Conservation (phyloP, 2,797 vertebrate genomes). For the Oophaga sylvatica region DNA sequence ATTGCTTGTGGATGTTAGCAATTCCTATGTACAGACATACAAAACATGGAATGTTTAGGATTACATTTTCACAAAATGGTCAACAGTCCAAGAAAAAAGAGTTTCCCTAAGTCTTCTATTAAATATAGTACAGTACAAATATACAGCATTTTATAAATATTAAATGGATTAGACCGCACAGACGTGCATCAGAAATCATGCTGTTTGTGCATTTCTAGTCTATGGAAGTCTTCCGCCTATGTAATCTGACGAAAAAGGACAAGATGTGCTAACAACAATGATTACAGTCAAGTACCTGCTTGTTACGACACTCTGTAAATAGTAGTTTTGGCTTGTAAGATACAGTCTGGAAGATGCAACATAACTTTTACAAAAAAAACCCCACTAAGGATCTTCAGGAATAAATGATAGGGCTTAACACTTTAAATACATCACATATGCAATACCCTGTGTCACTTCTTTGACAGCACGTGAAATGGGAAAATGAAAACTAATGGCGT, state of each 20-base stretch:
- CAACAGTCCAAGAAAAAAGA: background rate
- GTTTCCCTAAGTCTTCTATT: background rate
- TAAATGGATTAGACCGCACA: background rate
- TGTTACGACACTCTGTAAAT: conserved; percentile 47
- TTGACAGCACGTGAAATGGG: background rate
- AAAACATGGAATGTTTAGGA: background rate
- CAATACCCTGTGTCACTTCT: conserved; percentile 10
- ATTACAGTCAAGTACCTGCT: conserved; percentile 53
- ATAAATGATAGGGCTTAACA: conserved; percentile 31
- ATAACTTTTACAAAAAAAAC: conserved; percentile 12
- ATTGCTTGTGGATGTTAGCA: background rate
- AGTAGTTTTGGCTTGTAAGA: conserved; percentile 36
- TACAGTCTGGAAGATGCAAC: conserved; percentile 6
- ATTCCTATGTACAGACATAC: background rate
- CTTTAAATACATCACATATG: conserved; percentile 14
- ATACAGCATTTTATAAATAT: background rate
- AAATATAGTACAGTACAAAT: background rate
- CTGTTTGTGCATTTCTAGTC: background rate
- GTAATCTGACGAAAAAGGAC: conserved; percentile 38
- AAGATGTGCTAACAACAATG: conserved; percentile 47
- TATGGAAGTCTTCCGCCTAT: conserved; percentile 8
- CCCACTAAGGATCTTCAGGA: conserved; percentile 21
- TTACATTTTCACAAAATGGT: background rate
- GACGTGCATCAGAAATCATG: background rate
- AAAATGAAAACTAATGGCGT: background rate